Base-by-base conservation (phyloP, 1,140 invertebrate species). In the Bicyclus anynana region DNA sequence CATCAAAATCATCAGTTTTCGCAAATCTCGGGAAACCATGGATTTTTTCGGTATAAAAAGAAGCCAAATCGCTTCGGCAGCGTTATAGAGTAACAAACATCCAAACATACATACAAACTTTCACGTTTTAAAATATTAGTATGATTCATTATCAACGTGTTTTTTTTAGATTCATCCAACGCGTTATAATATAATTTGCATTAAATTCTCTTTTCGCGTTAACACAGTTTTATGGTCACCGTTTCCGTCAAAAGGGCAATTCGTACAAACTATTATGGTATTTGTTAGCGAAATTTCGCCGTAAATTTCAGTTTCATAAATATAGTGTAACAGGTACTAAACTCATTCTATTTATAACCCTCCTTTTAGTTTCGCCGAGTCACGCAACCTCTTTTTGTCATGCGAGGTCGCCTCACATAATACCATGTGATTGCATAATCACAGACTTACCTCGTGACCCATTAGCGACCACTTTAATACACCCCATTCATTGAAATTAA, bases 371-470 rank as follows among this genome's bases (percentile, higher is more conserved):
- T 44, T 44, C 17, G 40, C 18, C 7, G 37, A 44, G 40, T 44
- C 40, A 44, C 40, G 40, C 40, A 44, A 44, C 40, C 40, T 18
- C 40, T 44, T 44, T 44, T 44, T 44, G 40, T 44, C 18, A 44
- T 44, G 40, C 40, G 40, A 44, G 40, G 40, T 44, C 40, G 40
- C 16, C 40, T 44, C 18, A 44, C 40, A 44, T 44, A 44, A 14
- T 33, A 29, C 5, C 10, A 10, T 29, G 27, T 52, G 50, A 59
- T 59, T 59, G 49, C 56, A 52, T 59, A 59, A 59, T 59, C 49
- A 59, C 21, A 47, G 49, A 59, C 38, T 42, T 51, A 6, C 49
- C 56, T 20, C 27, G 26, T 37, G 40, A 27, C 29, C 56, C 48
- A 59, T 59, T 59, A 59, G 23, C 38, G 44, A 7, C 50, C 35